phyloP scores from a whole-genome alignment of 2,797 vertebrate species.

The Typhlichthys subterraneus region DNA sequence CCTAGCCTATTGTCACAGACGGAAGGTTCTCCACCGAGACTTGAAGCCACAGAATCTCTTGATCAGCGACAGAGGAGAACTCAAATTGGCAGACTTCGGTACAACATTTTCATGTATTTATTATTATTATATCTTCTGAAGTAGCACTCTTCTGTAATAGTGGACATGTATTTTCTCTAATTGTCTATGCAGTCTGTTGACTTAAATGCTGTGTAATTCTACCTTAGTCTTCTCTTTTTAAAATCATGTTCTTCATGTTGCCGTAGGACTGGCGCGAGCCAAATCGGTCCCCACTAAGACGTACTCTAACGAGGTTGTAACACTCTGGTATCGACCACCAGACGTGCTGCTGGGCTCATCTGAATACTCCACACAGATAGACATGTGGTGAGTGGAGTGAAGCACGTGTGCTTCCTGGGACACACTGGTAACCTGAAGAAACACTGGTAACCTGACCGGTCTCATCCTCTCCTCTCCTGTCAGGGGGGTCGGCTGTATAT shows the following conservation, averaged over 20 bases:
- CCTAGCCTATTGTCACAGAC: conserved; percentile 78
- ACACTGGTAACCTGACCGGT: too few species aligned
- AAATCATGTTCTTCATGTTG: too few species aligned
- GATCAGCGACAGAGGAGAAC: conserved; percentile 81
- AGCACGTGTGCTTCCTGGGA: too few species aligned
- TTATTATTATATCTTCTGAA: not conserved
- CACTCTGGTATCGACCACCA: conserved; percentile 94
- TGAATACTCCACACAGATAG: conserved; percentile 95
- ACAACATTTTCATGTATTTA: conserved; percentile 15
- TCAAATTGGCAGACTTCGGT: conserved; percentile 84
- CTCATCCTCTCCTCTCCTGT: conserved; percentile 10
- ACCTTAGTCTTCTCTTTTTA: not conserved
- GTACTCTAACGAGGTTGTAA: conserved; percentile 96
- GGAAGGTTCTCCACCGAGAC: conserved; percentile 82
- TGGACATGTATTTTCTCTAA: too few species aligned
- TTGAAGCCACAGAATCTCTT: conserved; percentile 83
- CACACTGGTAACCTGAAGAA: too few species aligned
- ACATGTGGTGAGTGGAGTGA: conserved; percentile 89
- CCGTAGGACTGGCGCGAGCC: conserved; percentile 79
- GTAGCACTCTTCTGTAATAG: not conserved
- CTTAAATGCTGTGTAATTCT: not conserved
- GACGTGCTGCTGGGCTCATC: conserved; percentile 95
- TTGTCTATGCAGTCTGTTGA: not conserved
- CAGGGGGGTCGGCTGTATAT: conserved; percentile 82
- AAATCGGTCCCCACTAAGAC: conserved; percentile 97